phyloP scores from a whole-genome alignment of 2,797 vertebrate species.

The Poeciliopsis paucimaculata region DNA sequence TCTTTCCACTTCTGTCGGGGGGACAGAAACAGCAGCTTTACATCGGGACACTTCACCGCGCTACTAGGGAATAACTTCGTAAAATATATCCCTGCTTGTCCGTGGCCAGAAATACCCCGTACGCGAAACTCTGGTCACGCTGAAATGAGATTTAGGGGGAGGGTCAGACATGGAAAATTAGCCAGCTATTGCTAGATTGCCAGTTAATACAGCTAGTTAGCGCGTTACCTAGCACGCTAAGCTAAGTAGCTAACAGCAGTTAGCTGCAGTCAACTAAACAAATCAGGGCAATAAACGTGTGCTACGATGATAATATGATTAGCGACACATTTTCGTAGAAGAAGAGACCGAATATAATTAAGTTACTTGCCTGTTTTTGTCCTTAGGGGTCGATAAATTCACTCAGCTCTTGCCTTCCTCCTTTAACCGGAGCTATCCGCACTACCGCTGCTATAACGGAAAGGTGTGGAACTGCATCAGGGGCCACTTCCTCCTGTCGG shows the following conservation, averaged over 20 bases:
- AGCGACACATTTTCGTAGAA: neutral
- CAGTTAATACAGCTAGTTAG: constrained; percentile 59
- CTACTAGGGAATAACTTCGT: constrained; percentile 17
- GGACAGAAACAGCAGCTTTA: constrained; percentile 60
- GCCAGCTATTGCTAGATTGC: constrained; percentile 62
- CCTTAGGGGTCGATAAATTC: constrained; percentile 55
- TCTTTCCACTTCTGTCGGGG: constrained; percentile 63
- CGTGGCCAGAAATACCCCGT: constrained; percentile 60
- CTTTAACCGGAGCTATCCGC: constrained; percentile 72
- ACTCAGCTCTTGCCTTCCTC: constrained; percentile 72
- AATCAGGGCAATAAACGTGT: constrained; percentile 11
- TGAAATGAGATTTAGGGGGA: constrained; percentile 77
- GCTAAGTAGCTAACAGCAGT: constrained; percentile 67
- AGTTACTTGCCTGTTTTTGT: constrained; percentile 62
- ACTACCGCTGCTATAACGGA: constrained; percentile 81
- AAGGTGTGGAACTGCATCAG: constrained; percentile 83
- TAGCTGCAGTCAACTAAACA: constrained; percentile 56
- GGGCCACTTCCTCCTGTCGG: constrained; percentile 77
- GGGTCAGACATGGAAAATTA: constrained; percentile 78
- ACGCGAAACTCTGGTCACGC: constrained; percentile 68
- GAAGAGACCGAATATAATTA: neutral
- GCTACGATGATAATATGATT: neutral
- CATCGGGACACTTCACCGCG: constrained; percentile 40
- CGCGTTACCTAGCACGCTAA: constrained; percentile 42
- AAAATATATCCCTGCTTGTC: constrained; percentile 47